Conservation (phyloP, 2,113 vertebrate genomes). For the Sorex fumeus region DNA sequence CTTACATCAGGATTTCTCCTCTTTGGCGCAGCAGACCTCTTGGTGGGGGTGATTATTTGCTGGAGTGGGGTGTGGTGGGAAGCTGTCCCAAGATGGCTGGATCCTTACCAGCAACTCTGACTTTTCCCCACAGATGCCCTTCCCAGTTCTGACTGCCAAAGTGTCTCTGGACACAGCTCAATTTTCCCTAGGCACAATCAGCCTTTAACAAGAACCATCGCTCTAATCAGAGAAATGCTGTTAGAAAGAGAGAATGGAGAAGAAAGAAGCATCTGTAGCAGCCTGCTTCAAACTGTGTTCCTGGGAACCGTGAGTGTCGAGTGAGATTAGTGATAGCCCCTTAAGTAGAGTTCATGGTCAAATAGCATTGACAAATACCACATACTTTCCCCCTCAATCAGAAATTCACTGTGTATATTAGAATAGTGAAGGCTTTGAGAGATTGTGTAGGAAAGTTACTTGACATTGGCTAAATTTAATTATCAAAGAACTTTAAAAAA, state of each 20-base stretch:
- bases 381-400: background rate
- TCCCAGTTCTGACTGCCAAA: background rate
- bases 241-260: constrained; percentile 26
- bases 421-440: constrained; percentile 68
- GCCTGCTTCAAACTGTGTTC: constrained; percentile 47
- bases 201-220: background rate
- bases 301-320: constrained; percentile 64
- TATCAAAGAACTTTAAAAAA: constrained; percentile 1
- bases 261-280: constrained; percentile 69
- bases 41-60: background rate
- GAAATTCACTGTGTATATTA: constrained; percentile 32
- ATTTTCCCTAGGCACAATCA: constrained; percentile 31
- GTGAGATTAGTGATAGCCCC: constrained; percentile 59
- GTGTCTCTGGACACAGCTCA: constrained; percentile 35
- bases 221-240: constrained; percentile 31
- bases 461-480: constrained; percentile 54
- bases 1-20: background rate
- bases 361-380: constrained; percentile 47
- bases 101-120: background rate
- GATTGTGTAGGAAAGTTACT: background rate
- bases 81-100: background rate
- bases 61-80: background rate
- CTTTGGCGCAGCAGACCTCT: background rate
- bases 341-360: constrained; percentile 50
- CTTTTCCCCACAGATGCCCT: background rate